Base-by-base conservation (phyloP, 2,888 invertebrate genomes). In the Caenorhabditis wallacei region DNA sequence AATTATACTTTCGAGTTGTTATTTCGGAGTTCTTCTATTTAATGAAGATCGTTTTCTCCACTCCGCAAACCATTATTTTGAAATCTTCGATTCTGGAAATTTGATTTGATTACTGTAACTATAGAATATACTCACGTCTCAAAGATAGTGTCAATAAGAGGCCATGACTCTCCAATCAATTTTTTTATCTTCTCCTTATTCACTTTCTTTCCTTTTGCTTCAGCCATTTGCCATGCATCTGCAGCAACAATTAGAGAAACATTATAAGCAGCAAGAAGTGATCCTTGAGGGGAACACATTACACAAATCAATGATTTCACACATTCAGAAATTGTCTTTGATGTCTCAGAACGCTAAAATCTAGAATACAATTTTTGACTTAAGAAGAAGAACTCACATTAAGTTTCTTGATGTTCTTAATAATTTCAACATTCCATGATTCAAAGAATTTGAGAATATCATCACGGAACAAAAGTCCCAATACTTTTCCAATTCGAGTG, bases 201-300 rank as follows among this genome's bases (percentile, higher is more conserved):
- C 57, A 59, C 2, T 54, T 64, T 51, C 54, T 75, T 71, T 16
- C 79, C 79, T 7, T 76, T 71, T 8, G 37, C 63, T 57, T 83
- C 83, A 35, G 43, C 35, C 53, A 83, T 83, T 53, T 83, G 79
- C 79, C 56, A 80, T 16, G 84, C 66, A 48, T 84, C 84, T 11
- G 84, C 75, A 8, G 76, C 84, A 16, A 80, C 80, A n/a, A 76
- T 48, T 5, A 84, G 57, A 54, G 84, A 70, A 20, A 35, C 71
- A 53, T 84, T 84, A 26, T 80, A 84, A 8, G 76, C 84, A 5
- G 54, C 84, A n/a, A 84, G 35, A 24, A 84, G 61, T 5, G 76
- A 64, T 24, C 84, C 84, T 51, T 56, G 61, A 8, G 84, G 80
- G 56, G 84, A 61, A 35, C 63, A 71, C 10, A 46, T 30, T 16